Base-by-base conservation (phyloP, 2,113 vertebrate genomes). In the Xenopus laevis region DNA sequence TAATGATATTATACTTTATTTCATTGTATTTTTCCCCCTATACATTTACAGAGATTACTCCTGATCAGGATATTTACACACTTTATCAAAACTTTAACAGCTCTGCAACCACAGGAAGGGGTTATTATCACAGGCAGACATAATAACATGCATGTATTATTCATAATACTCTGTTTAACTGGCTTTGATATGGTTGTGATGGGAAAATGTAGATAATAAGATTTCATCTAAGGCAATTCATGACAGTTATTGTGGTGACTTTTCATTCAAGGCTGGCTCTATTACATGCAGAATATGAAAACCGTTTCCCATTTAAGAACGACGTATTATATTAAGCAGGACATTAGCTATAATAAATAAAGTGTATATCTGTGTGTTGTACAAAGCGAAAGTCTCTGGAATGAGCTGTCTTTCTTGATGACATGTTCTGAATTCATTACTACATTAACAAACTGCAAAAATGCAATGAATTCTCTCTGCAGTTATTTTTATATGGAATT, bases 331-430 rank as follows among this genome's bases (percentile, higher is more conserved):
- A 55, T 55, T 55, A 55, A 55, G 15, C 53, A 55, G 53, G 53
- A 55, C 53, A 55, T 55, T 50, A 55, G 53, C 53, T 55, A 55
- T 16, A 55, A 55, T 55, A 55, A 55, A 55, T 55, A 55, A 55
- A n/a, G 17, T n/a, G 2, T n/a, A 55, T 55, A 9, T 55, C 15
- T 55, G 13, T 55, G 4, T 55, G 17, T n/a, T n/a, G 53, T 55
- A 13, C 17, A 18, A 4, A 55, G 18, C 13, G 11, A n/a, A 55
- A 55, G 53, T 55, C 53, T 16, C 53, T 50, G 47, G 18, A 55
- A 55, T 9, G 16, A 55, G 53, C 17, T n/a, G 13, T 55, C 15
- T n/a, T 55, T 55, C 15, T 55, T 55, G 15, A n/a, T 50, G 47
- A 15, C 47, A 13, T 13, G 18, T 58, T 65, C 4, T 67, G 46